Evolutionary conservation across 2,888 invertebrate species (phyloP).

Genomic region (Theretra japonica): DNA sequence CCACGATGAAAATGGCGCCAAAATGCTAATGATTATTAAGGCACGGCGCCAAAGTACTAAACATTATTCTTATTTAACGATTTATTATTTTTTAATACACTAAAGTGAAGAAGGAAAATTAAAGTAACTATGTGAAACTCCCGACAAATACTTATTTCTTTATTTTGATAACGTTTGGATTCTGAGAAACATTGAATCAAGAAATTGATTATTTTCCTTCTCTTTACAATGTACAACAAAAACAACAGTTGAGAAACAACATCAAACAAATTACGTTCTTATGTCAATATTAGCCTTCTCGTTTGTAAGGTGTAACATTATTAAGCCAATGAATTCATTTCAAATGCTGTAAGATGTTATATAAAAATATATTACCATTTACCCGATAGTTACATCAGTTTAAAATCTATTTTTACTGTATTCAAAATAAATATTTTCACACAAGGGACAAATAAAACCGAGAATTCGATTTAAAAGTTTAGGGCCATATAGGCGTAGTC

Average conservation of each 20-base stretch:
- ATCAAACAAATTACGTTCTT: background rate
- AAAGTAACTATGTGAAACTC: background rate
- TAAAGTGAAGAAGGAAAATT: background rate
- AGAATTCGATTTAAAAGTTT: too few relatives aligned
- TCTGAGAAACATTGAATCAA: constrained; percentile 10
- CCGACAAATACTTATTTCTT: background rate
- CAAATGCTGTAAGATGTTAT: background rate
- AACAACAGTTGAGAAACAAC: background rate
- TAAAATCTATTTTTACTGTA: too few relatives aligned
- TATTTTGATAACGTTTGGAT: constrained; percentile 4
- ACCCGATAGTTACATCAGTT: background rate
- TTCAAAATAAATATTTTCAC: too few relatives aligned
- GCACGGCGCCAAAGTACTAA: background rate
- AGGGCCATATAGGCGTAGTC: too few relatives aligned
- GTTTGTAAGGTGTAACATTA: background rate
- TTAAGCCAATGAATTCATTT: background rate
- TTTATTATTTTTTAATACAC: background rate
- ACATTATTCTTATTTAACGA: background rate
- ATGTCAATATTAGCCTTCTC: background rate
- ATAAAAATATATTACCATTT: background rate
- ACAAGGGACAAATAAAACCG: too few relatives aligned
- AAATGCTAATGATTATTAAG: background rate
- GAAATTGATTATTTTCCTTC: background rate
- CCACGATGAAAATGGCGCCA: background rate
- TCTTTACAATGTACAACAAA: constrained; percentile 7